Conservation (phyloP, 2,113 vertebrate species). For the Macquaria australasica region DNA sequence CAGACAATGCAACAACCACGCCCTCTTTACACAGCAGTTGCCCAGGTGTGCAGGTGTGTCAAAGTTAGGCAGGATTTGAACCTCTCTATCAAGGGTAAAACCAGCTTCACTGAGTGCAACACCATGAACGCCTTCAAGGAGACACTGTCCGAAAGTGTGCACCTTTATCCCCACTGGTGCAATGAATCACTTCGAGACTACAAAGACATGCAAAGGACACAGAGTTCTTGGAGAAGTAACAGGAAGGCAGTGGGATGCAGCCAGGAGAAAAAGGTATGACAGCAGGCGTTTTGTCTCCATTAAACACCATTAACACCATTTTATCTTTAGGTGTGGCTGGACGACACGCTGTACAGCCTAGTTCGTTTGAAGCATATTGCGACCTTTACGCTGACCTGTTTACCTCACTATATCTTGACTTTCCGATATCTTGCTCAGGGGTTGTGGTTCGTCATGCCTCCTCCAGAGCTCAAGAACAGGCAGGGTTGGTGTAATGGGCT, state of each 20-base stretch:
- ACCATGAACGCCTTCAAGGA: neutral
- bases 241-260: neutral
- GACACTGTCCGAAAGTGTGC: too few species aligned
- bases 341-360: neutral
- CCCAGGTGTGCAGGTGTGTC: neutral
- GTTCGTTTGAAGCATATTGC: neutral
- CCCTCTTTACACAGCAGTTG: neutral
- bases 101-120: neutral
- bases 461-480: slow-evolving; percentile 42
- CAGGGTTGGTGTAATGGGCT: slow-evolving; percentile 40
- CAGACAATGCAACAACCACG: neutral
- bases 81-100: neutral
- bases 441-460: neutral
- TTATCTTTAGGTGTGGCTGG: neutral
- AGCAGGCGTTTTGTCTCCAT: neutral
- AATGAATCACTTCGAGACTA: neutral
- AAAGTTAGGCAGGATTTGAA: neutral
- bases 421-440: slow-evolving; percentile 1
- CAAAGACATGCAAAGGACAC: neutral
- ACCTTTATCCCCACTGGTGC: too few species aligned
- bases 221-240: neutral
- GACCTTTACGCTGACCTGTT: slow-evolving; percentile 8
- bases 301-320: neutral
- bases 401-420: neutral
- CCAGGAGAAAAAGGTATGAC: neutral